Percentiles rank a stretch among this genome's conserved stretches.
phyloP scores from a whole-genome alignment of 2,888 invertebrate genomes.

The Nephrotoma guestfalica region DNA sequence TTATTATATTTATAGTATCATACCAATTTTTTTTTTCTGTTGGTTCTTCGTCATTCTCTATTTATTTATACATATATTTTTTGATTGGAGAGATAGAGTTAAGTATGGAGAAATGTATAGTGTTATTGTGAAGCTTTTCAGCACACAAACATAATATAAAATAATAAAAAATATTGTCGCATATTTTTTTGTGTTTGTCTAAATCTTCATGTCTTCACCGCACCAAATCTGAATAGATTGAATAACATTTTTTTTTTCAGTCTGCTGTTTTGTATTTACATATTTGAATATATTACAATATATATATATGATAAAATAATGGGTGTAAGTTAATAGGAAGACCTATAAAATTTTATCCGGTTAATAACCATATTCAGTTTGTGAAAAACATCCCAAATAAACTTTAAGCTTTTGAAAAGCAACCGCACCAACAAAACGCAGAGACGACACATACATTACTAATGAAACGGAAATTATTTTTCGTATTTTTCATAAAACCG shows the following conservation, averaged over 20 bases:
- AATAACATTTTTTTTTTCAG: neutral
- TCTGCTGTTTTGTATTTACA: neutral
- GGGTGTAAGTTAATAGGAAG: neutral
- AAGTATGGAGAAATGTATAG: neutral
- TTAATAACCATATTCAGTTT: neutral
- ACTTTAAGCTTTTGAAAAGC: neutral
- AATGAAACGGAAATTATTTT: neutral
- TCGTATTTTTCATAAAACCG: neutral
- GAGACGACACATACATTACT: neutral
- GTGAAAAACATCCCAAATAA: neutral
- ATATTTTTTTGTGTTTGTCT: neutral
- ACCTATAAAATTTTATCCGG: neutral
- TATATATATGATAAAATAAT: neutral
- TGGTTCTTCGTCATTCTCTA: neutral
- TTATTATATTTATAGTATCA: slow-evolving; percentile 4
- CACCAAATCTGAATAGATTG: neutral
- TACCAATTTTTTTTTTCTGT: neutral
- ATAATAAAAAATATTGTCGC: neutral
- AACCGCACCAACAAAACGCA: neutral
- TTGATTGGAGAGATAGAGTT: neutral
- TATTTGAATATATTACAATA: neutral
- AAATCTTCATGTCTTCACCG: neutral
- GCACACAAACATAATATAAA: neutral
- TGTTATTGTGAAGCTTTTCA: neutral
- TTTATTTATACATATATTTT: neutral